Evolutionary conservation across 2,797 vertebrate genomes (phyloP), one percentile per base, ranked within the genome.

Genomic region (Mus minutoides): DNA sequence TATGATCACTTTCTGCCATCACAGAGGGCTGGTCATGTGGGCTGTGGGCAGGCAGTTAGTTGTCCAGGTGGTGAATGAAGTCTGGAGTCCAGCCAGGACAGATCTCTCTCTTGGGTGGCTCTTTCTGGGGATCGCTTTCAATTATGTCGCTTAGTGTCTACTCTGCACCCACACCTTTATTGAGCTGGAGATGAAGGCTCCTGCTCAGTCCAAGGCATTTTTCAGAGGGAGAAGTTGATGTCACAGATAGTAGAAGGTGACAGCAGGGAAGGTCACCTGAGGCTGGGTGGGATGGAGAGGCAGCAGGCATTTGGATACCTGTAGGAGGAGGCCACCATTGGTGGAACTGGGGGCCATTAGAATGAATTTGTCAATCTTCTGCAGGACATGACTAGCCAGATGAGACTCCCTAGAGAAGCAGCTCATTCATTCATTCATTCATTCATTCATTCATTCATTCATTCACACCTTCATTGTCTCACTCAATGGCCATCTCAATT

Each of bases 71-170:
- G 62, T 85, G 96, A 98, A 97, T 82, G 73, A 95, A 96, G 93
- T 94, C 91, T 56, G 93, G 96, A 96, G 97, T 97, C 95, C 2
- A 43, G 79, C 46, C 2, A 95, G 97, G 97, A 97, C 92, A 94
- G 90, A 94, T 97, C 83, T 94, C 91, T 91, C 94, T 94, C 90
- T 82, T 31, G 92, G 97, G 97, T 29, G 90, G 96, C 96, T 97
- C 94, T 96, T 97, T 93, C 96, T 88, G 86, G 91, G 90, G 77
- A 89, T 76, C 26, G 62, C 52, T 37, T 92, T 95, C 96, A 98
- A 91, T 85, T 95, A 92, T 52, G 85, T 56, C 91, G 29, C 40
- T 96, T 95, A 62, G 96, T 97, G 96, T 97, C 73, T 19, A 34
- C 94, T 94, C 96, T 79, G 82, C 84, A 92, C 49, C 67, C 87